A percentile compares a stretch with the other conserved stretches of the same genome.
Conservation (phyloP, 2,888 invertebrate species). For the Macrophya annulata region DNA sequence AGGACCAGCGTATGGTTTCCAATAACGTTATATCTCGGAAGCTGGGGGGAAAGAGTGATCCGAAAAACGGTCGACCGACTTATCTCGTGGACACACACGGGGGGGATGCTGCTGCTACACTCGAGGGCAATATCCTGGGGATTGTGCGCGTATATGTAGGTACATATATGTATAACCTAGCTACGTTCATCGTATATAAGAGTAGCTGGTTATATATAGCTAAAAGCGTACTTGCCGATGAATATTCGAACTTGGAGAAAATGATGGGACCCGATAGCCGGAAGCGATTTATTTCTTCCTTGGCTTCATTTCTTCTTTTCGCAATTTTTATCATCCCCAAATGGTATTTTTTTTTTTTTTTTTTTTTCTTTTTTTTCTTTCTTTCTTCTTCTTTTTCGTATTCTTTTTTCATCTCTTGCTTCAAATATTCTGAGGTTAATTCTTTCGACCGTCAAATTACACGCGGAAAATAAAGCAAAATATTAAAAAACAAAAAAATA, state of each 20-base stretch:
- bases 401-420: neutral
- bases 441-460: neutral
- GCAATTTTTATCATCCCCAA: neutral
- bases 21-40: slow-evolving; percentile 49
- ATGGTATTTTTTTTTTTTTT: neutral
- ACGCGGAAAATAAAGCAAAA: neutral
- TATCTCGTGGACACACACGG: slow-evolving; percentile 53
- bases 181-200: neutral
- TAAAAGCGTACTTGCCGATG: slow-evolving; percentile 5
- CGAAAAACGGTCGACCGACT: slow-evolving; percentile 50
- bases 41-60: slow-evolving; percentile 29
- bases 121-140: slow-evolving; percentile 41
- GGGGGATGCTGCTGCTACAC: slow-evolving; percentile 6
- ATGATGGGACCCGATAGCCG: slow-evolving; percentile 10
- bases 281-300: slow-evolving; percentile 7
- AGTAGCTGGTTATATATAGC: neutral
- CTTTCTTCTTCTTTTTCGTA: neutral
- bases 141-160: slow-evolving; percentile 31
- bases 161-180: neutral
- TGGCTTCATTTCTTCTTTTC: neutral
- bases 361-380: neutral
- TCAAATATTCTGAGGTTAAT: neutral
- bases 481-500: neutral
- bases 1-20: slow-evolving; percentile 46
- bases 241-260: slow-evolving; percentile 36